phyloP scores from a whole-genome alignment of 2,888 invertebrate genomes.

The Isotomurus palustris region DNA sequence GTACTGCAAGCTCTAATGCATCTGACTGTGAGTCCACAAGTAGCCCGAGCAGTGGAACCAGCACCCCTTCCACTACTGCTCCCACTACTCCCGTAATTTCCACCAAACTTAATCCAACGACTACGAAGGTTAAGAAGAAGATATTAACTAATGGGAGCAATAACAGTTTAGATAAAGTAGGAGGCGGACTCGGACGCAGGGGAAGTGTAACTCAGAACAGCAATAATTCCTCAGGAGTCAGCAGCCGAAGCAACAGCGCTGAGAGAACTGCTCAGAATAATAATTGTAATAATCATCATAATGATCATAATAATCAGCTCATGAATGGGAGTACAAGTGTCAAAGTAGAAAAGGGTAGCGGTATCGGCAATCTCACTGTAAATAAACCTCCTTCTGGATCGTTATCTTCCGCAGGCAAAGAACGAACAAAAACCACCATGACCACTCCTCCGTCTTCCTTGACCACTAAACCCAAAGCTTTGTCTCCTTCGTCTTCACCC shows the following conservation, averaged over 20 bases:
- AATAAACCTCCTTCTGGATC: slow-evolving; percentile 4
- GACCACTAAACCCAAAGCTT: neutral
- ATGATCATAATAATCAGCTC: neutral
- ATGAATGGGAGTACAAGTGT: neutral
- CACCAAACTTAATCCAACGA: neutral
- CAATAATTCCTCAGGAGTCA: slow-evolving; percentile 37
- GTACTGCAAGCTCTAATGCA: slow-evolving; percentile 34
- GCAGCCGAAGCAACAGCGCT: slow-evolving; percentile 43
- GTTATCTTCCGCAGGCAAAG: neutral
- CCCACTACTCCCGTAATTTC: slow-evolving; percentile 9
- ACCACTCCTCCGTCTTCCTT: neutral
- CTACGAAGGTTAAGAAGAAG: slow-evolving; percentile 12
- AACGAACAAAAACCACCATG: neutral
- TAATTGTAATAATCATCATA: neutral
- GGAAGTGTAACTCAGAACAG: slow-evolving; percentile 40
- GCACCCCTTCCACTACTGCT: slow-evolving; percentile 26
- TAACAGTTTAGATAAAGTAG: slow-evolving; percentile 17
- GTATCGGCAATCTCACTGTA: too few species aligned
- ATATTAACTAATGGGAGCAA: slow-evolving; percentile 19
- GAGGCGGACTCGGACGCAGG: slow-evolving; percentile 21
- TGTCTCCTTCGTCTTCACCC: neutral
- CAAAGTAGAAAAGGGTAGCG: slow-evolving; percentile 1
- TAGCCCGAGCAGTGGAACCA: too few species aligned
- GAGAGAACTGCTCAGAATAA: slow-evolving; percentile 25
- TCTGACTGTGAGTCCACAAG: slow-evolving; percentile 38